Conservation (phyloP, 2,113 vertebrate genomes). For the Campylomormyrus tamandua region DNA sequence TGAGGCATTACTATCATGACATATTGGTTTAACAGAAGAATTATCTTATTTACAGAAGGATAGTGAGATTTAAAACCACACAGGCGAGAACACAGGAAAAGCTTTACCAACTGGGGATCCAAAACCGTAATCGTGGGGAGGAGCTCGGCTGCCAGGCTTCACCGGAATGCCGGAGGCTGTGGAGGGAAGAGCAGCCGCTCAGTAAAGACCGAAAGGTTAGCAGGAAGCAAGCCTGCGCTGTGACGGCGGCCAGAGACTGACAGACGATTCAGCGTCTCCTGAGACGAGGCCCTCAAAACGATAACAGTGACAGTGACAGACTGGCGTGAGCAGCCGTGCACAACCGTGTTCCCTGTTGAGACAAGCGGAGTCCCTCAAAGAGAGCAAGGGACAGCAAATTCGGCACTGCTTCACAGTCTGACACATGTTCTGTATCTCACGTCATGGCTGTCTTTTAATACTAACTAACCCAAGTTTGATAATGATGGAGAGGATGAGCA, state of each 20-base stretch:
- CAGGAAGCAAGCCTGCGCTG: neutral
- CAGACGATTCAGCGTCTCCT: neutral
- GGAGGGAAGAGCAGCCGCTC: conserved; percentile 11
- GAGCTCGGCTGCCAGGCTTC: conserved; percentile 62
- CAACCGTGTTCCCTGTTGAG: neutral
- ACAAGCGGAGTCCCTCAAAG: neutral
- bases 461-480: neutral
- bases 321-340: neutral
- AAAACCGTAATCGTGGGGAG: conserved; percentile 58
- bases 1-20: neutral
- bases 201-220: neutral
- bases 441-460: neutral
- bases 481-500: neutral
- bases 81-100: neutral
- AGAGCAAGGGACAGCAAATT: neutral
- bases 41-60: neutral
- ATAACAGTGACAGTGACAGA: too few species aligned
- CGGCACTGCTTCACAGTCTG: neutral
- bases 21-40: neutral
- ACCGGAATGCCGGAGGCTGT: conserved; percentile 73
- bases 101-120: conserved; percentile 73
- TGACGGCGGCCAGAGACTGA: neutral
- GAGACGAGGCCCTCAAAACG: neutral
- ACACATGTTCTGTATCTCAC: neutral
- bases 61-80: neutral